Percentiles rank a stretch among this genome's conserved stretches.
Evolutionary conservation across 2,888 invertebrate genomes (phyloP).

Genomic region (Chrysolina americana): DNA sequence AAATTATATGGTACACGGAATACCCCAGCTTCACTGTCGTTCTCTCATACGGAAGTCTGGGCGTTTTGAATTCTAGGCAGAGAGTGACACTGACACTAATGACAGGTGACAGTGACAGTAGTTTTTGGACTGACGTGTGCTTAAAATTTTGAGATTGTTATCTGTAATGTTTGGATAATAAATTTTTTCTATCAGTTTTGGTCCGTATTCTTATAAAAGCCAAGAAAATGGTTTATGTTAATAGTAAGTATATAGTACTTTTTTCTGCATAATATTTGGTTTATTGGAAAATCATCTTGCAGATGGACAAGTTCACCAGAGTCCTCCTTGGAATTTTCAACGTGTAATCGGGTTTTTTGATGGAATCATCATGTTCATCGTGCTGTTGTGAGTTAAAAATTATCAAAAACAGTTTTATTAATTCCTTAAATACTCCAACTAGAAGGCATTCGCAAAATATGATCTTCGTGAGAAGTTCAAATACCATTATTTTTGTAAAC

Average conservation of each 20-base stretch:
- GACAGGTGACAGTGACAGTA: constrained; percentile 22
- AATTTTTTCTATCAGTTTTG: background rate
- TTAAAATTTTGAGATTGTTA: constrained; percentile 11
- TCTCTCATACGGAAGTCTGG: too few species aligned
- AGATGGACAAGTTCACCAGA: constrained; percentile 74
- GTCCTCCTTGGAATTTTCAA: constrained; percentile 70
- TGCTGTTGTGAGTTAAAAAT: constrained; percentile 72
- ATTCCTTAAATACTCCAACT: background rate
- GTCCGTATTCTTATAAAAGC: background rate
- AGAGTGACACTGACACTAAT: background rate
- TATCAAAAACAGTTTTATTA: background rate
- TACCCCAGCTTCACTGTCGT: too few species aligned
- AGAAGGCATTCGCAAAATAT: too few species aligned
- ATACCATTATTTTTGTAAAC: too few species aligned
- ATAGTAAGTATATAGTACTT: constrained; percentile 42
- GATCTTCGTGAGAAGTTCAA: too few species aligned
- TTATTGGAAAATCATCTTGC: constrained; percentile 51
- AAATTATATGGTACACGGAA: too few species aligned
- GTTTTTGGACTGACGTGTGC: constrained; percentile 22
- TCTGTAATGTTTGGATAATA: background rate
- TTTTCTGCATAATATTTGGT: constrained; percentile 21
- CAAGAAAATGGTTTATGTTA: constrained; percentile 52
- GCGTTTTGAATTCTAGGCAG: too few species aligned
- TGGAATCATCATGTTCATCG: constrained; percentile 72
- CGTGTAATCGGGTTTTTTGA: constrained; percentile 71